Evolutionary conservation across 1,140 invertebrate genomes (phyloP), one percentile per base, ranked within the genome.

Genomic region (Neodiprion lecontei): DNA sequence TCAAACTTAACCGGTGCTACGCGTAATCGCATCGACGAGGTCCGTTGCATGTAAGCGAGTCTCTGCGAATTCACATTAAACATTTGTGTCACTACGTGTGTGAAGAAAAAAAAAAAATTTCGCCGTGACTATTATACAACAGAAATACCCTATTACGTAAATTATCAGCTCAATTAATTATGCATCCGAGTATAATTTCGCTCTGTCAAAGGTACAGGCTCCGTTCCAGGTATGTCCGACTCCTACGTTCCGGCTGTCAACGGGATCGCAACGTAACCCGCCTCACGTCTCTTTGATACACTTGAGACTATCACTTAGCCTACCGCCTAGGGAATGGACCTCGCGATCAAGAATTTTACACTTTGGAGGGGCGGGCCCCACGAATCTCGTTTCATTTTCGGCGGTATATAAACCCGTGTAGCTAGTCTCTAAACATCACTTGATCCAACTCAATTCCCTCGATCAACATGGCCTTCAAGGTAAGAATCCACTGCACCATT

Each of bases 401-500:
- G 53, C 53, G n/a, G 53, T 61, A 61, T 61, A 61, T 61, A 61
- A 61, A 0, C 53, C 53, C 53, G 53, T 61, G n/a, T 17, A 61
- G 53, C 53, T 61, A 61, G 53, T 61, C 11, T 61, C 53, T 17
- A 12, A 61, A 9, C 53, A 61, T 61, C 53, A 61, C 53, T 61
- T 61, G 53, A 61, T 61, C 53, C 53, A 61, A 61, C 53, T 61
- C 53, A 17, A 61, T 14, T 61, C 53, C 53, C n/a, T 61, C 53
- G n/a, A 14, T 61, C 53, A 61, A 61, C 53, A 61, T 61, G 53
- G 53, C 53, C 53, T 61, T 61, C 53, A 61, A 61, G n/a, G 53
- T 61, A 61, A 61, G 53, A 17, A 61, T 61, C 53, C 3, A 17
- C 53, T 40, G 28, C 5, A 40, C 5, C 28, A 1, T 40, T 40